phyloP scores from a whole-genome alignment of 2,113 vertebrate genomes.

The Thalassarche chlororhynchos region DNA sequence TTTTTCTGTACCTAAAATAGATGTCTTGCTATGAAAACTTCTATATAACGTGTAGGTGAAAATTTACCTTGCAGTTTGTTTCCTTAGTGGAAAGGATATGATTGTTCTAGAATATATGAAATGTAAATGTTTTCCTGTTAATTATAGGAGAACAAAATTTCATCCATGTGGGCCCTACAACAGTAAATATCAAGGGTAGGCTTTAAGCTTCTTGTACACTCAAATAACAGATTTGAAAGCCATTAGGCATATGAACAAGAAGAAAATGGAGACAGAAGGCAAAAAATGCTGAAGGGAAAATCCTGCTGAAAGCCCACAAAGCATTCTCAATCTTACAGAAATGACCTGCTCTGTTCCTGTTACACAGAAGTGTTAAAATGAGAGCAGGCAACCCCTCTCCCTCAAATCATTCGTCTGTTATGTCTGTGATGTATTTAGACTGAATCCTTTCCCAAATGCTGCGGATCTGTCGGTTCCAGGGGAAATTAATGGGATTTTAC shows the following conservation, averaged over 20 bases:
- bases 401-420: slow-evolving; percentile 4
- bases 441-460: slow-evolving; percentile 38
- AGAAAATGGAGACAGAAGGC: slow-evolving; percentile 20
- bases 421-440: not conserved
- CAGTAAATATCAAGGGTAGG: not conserved
- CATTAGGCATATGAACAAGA: not conserved
- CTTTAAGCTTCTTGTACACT: not conserved
- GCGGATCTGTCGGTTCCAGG: not conserved
- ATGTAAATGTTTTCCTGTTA: not conserved
- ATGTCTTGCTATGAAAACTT: not conserved
- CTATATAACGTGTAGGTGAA: not conserved
- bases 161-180: not conserved
- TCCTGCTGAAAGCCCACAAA: slow-evolving; percentile 7
- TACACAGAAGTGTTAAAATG: slow-evolving; percentile 25
- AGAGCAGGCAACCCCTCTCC: not conserved
- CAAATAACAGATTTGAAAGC: slow-evolving; percentile 33
- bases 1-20: not conserved
- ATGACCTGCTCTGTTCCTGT: not conserved
- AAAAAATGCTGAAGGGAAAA: slow-evolving; percentile 2
- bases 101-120: not conserved
- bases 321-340: not conserved
- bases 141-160: not conserved
- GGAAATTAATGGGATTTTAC: slow-evolving; percentile 52
- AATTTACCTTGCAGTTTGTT: not conserved
- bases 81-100: not conserved